Percentiles rank a stretch among this genome's conserved stretches.
Evolutionary conservation across 2,797 vertebrate species (phyloP).

Genomic region (Decapterus maruadsi): DNA sequence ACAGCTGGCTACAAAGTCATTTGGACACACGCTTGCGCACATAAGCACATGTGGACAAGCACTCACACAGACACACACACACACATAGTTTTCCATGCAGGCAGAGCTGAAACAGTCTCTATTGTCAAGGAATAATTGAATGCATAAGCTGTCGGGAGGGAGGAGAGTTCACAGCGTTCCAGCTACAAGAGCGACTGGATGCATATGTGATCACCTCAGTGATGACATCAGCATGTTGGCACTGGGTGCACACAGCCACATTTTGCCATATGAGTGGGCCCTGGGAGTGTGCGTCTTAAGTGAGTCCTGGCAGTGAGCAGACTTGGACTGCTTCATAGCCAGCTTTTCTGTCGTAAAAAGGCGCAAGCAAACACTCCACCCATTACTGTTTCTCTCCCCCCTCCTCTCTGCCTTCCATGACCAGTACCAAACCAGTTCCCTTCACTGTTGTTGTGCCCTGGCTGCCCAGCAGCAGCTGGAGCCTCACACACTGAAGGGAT

Average conservation of each 20-base stretch:
- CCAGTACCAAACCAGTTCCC: constrained; percentile 60
- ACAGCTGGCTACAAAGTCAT: constrained; percentile 81
- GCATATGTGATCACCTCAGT: constrained; percentile 38
- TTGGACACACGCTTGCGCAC: constrained; percentile 52
- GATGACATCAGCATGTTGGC: constrained; percentile 70
- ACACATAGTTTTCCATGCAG: constrained; percentile 39
- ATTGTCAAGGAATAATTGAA: constrained; percentile 70
- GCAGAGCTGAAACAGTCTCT: constrained; percentile 57
- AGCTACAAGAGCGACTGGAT: constrained; percentile 34
- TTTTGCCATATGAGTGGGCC: constrained; percentile 38
- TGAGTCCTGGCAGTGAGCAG: constrained; percentile 47
- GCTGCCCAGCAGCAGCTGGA: constrained; percentile 66
- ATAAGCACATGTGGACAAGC: constrained; percentile 35
- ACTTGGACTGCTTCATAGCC: constrained; percentile 43
- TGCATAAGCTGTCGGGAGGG: constrained; percentile 45
- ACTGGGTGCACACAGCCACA: constrained; percentile 19
- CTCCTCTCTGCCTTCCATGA: constrained; percentile 33
- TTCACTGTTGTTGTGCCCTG: constrained; percentile 52
- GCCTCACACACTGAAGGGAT: constrained; percentile 56
- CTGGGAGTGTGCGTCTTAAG: constrained; percentile 40
- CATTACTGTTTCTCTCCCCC: constrained; percentile 48
- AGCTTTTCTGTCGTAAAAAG: constrained; percentile 56
- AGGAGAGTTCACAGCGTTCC: constrained; percentile 33
- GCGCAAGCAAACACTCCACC: constrained; percentile 43
- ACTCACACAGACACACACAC: constrained; percentile 23